These are phyloP conservation scores for Noctilio leporinus DNA, from an alignment of 2,113 vertebrate species.

Conservation along the genomic window DNA sequence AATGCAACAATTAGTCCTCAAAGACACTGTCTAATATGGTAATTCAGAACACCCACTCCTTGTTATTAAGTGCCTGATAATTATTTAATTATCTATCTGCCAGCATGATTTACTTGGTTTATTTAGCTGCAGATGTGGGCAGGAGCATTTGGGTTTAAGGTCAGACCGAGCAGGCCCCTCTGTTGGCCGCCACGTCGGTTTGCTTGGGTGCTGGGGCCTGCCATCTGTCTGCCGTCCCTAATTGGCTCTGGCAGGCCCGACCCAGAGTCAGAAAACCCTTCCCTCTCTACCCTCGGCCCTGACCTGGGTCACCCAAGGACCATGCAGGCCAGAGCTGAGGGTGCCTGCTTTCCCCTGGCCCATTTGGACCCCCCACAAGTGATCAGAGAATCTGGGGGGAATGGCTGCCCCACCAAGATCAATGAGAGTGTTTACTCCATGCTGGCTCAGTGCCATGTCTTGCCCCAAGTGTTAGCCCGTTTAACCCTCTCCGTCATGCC, in stretches of 20 bases:
- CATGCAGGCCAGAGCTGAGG: background rate
- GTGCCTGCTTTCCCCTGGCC: constrained; percentile 34
- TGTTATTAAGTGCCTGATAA: constrained; percentile 90
- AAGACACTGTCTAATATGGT: constrained; percentile 89
- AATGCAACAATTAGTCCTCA: constrained; percentile 91
- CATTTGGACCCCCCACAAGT: background rate
- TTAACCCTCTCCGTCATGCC: background rate
- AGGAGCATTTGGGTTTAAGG: constrained; percentile 72
- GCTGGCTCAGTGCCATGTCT: background rate
- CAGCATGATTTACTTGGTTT: constrained; percentile 90
- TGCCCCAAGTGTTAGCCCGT: rapidly evolving
- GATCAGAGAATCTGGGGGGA: constrained; percentile 10
- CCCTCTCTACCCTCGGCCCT: background rate
- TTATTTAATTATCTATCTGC: constrained; percentile 92
- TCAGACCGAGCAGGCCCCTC: constrained; percentile 70
- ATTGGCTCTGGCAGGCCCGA: constrained; percentile 57
- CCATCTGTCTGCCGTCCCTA: constrained; percentile 41
- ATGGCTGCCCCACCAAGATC: rapidly evolving
- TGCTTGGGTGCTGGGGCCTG: background rate
- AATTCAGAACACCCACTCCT: constrained; percentile 87
- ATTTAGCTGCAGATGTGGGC: constrained; percentile 86
- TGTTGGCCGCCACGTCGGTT: background rate
- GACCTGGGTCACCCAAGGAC: constrained; percentile 15
- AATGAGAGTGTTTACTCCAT: background rate
- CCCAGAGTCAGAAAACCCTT: constrained; percentile 30